Evolutionary conservation across 2,888 invertebrate genomes (phyloP), one percentile per base, ranked within the genome.

Genomic region (Pegoplata infirma): DNA sequence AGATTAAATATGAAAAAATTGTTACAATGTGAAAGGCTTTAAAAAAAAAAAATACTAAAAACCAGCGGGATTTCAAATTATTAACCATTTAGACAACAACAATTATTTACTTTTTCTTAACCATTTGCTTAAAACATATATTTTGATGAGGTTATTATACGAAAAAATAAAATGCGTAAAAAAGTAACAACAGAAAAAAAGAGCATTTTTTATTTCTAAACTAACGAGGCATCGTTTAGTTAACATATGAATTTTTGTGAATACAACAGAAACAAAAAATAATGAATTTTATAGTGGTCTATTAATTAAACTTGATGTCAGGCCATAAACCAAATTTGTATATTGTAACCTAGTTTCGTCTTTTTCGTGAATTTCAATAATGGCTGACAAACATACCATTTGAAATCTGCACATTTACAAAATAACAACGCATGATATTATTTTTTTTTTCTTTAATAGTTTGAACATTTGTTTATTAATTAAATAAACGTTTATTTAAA

Each of bases 61-160:
- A 71, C 64, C 77, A 77, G 77, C 77, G 67, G 77, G 77, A 67
- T 77, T 72, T 77, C 23, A 61, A 72, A 77, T 77, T 67, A 72
- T 67, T 56, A 72, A 72, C 55, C 61, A 58, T 67, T 72, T 72
- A 63, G 44, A 72, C 72, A 72, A 61, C 61, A 46, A 63, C 67
- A 77, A 67, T 67, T 72, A 67, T 63, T 77, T 49, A 72, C 56
- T 73, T 77, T 72, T 77, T 67, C 72, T 49, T 44, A 7, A 73
- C 40, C 32, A 69, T 63, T 61, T 63, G 25, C 32, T 59, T 16
- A 14, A 67, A 53, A 23, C 4, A 53, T 19, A 19, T 46, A 17
- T 51, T 56, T 63, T 75, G 49, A 63, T 69, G 75, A 56, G 49
- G 14, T 47, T 49, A 49, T 68, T 68, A 68, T 68, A 23, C 2